Conservation (phyloP, 2,797 vertebrate species). For the Acanthurus tractus region DNA sequence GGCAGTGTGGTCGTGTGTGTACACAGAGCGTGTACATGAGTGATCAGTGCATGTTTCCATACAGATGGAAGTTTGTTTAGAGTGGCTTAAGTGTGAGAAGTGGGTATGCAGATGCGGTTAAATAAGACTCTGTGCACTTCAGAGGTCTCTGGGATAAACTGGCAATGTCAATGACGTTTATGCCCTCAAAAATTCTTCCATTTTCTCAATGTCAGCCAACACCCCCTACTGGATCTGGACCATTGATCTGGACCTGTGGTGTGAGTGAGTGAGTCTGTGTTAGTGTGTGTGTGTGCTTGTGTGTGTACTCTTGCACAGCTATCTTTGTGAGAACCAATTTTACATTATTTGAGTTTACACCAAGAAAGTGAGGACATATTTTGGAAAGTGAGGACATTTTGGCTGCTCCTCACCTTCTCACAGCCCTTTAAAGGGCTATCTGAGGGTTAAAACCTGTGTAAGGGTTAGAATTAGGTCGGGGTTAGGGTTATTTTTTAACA, state of each 20-base stretch:
- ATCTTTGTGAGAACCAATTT: too few relatives aligned
- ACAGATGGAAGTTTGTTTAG: conserved; percentile 77
- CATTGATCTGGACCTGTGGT: conserved; percentile 17
- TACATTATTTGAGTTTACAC: too few relatives aligned
- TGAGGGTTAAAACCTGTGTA: too few relatives aligned
- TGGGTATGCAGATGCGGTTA: conserved; percentile 70
- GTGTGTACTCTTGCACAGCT: too few relatives aligned
- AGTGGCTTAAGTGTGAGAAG: conserved; percentile 65
- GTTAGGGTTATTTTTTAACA: too few relatives aligned
- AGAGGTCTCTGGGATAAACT: conserved; percentile 52
- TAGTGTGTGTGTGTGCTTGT: conserved; percentile 4
- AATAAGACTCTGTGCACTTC: conserved; percentile 64
- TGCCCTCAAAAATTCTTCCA: conserved; percentile 38
- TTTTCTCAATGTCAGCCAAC: conserved; percentile 52
- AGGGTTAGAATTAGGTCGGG: too few relatives aligned
- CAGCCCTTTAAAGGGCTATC: too few relatives aligned
- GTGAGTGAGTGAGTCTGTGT: conserved; percentile 18
- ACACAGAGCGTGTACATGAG: conserved; percentile 44
- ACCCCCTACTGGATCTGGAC: conserved; percentile 24
- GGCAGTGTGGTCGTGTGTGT: conserved; percentile 42
- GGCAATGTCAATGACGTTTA: conserved; percentile 23
- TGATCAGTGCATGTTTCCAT: conserved; percentile 61
- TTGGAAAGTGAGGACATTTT: too few relatives aligned
- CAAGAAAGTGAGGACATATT: too few relatives aligned
- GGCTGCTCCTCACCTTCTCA: too few relatives aligned